Percentiles rank a stretch among this genome's conserved stretches.
Evolutionary conservation across 37 sponge, comb jelly and placozoan species (phyloP).

Genomic region (Ianthella basta): DNA sequence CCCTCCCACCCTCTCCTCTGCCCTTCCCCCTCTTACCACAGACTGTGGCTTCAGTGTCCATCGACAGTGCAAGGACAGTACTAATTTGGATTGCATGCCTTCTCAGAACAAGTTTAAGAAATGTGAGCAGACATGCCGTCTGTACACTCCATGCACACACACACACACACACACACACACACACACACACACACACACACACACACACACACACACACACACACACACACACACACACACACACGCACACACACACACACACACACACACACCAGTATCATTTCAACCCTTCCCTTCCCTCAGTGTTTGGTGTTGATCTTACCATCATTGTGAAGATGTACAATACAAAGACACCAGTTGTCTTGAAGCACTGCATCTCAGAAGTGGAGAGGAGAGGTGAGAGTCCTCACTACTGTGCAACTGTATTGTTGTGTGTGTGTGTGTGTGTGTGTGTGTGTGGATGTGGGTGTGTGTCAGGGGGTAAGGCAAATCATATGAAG

Average conservation of each 20-base stretch:
- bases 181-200: conserved; percentile 9
- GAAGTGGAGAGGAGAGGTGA: conserved; percentile 81
- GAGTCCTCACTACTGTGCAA: background rate
- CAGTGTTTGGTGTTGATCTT: conserved; percentile 89
- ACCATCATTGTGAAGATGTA: conserved; percentile 83
- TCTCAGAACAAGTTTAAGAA: conserved; percentile 69
- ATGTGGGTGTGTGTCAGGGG: background rate
- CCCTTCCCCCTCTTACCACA: background rate
- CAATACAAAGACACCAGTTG: conserved; percentile 76
- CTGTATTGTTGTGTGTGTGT: conserved; percentile 12
- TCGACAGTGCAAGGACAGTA: conserved; percentile 80
- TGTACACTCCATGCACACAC: background rate
- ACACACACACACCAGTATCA: background rate
- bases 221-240: background rate
- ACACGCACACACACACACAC: background rate
- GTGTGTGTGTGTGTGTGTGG: conserved; percentile 28
- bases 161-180: background rate
- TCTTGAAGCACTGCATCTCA: conserved; percentile 73
- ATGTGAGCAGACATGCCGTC: conserved; percentile 40
- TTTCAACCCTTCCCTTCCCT: background rate
- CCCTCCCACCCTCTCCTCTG: background rate
- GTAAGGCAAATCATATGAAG: no score
- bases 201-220: background rate
- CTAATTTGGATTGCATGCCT: conserved; percentile 68
- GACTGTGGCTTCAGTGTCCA: conserved; percentile 90